Evolutionary conservation across 2,888 invertebrate genomes (phyloP).

Genomic region (Myopa tessellatipennis): DNA sequence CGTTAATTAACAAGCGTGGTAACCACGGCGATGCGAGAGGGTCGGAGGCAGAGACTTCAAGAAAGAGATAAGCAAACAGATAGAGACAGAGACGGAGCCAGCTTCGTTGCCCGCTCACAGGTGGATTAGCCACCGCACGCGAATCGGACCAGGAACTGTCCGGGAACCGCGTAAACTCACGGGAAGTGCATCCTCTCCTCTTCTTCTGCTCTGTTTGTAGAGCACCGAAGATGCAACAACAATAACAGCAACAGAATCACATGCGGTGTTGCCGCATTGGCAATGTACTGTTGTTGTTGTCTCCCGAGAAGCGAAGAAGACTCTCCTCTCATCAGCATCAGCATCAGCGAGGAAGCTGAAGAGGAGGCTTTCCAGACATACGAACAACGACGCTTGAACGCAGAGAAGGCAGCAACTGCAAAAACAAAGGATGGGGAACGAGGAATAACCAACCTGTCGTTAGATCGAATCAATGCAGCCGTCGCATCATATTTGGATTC

Average conservation of each 20-base stretch:
- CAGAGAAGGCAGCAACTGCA: too few species aligned
- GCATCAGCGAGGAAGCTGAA: background rate
- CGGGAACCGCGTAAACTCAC: background rate
- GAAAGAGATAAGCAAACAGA: background rate
- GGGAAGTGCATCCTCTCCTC: constrained; percentile 6
- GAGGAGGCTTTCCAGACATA: too few species aligned
- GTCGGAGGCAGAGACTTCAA: background rate
- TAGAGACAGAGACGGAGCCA: background rate
- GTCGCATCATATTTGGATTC: background rate
- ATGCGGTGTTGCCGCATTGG: background rate
- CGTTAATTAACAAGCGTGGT: constrained; percentile 56
- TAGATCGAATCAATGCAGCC: constrained; percentile 26
- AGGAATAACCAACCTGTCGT: constrained; percentile 33
- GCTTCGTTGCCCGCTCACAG: background rate
- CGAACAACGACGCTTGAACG: background rate
- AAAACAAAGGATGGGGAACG: background rate
- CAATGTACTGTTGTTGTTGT: background rate
- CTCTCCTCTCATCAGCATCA: background rate
- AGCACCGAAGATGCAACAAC: background rate
- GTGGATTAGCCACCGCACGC: background rate
- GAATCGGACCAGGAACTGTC: background rate
- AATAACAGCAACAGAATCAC: background rate
- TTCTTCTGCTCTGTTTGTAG: background rate
- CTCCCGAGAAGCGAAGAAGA: too few species aligned
- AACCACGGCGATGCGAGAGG: constrained; percentile 42